Evolutionary conservation across 2,113 vertebrate genomes (phyloP), one percentile per base, ranked within the genome.

Genomic region (Ciconia maguari): DNA sequence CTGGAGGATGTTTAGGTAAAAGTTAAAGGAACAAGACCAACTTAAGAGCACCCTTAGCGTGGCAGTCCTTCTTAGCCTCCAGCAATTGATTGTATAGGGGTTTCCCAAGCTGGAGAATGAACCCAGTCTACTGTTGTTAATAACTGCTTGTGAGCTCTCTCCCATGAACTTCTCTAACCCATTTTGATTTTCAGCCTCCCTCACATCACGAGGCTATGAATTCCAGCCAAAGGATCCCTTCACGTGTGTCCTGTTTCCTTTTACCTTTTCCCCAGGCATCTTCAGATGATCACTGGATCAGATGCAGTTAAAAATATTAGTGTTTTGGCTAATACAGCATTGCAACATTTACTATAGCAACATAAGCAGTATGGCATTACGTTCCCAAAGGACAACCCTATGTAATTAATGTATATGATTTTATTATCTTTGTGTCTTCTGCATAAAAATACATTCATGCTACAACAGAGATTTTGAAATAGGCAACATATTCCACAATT

Each of bases 51-150:
- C 18, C 24, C 7, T 60, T 72, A n/a, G 30, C 9, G 3, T 5
- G 24, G 5, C 8, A 41, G 32, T 46, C 20, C 70, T 57, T 36
- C 19, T 32, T 41, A 85, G 38, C 4, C 29, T 62, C 42, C 62
- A 55, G 15, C 11, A 76, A 27, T 0, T 16, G 10, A 60, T 20
- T 32, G 10, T 6, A 4, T 7, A 19, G 36, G 22, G 6, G 16
- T 49, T 85, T 44, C 70, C 30, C 36, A 11, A 84, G 27, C 18
- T 54, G 25, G 16, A 64, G 19, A 22, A 85, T 34, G 10, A 64
- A 65, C 14, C 9, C 2, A 27, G 9, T 38, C 34, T 26, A 20
- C 34, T 60, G 27, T 3, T 49, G 27, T 48, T 34, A 32, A 36
- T 36, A 64, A 70, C 22, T 21, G 26, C 69, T 78, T 11, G 13